A percentile compares a stretch with the other conserved stretches of the same genome.
Conservation (phyloP, 2,888 invertebrate species). For the Drosophila yooni region DNA sequence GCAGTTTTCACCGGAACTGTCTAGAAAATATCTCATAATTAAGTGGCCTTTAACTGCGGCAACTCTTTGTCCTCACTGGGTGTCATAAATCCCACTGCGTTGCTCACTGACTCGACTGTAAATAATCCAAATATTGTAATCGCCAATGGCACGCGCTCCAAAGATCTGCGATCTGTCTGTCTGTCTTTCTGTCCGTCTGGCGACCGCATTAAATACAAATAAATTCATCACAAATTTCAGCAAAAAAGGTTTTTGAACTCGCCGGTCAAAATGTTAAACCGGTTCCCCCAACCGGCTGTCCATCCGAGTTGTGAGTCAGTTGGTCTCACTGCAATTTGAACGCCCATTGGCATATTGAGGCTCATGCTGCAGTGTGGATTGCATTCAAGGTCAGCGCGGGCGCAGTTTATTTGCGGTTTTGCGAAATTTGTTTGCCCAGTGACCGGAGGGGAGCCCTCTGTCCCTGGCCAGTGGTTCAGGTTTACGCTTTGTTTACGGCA, state of each 20-base stretch:
- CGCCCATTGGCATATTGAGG: constrained; percentile 1
- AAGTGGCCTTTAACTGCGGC: constrained; percentile 46
- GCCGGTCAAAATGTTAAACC: constrained; percentile 59
- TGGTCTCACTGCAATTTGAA: constrained; percentile 26
- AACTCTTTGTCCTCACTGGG: constrained; percentile 46
- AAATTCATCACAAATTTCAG: constrained; percentile 71
- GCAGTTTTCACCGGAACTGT: constrained; percentile 45
- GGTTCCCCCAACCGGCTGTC: constrained; percentile 40
- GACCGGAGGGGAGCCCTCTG: constrained; percentile 19
- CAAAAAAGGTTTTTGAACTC: constrained; percentile 73
- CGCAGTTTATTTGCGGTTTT: constrained; percentile 71
- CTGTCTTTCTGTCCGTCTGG: constrained; percentile 15
- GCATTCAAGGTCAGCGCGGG: constrained; percentile 70
- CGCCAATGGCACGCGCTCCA: constrained; percentile 69
- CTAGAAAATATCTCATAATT: constrained; percentile 63
- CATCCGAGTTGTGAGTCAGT: constrained; percentile 40
- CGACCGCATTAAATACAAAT: constrained; percentile 72
- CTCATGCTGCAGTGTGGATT: constrained; percentile 11
- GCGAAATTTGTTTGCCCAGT: constrained; percentile 54
- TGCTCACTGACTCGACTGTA: constrained; percentile 25
- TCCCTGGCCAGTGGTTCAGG: constrained; percentile 42
- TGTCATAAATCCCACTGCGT: constrained; percentile 31
- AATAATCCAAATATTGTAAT: constrained; percentile 48
- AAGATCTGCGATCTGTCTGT: constrained; percentile 1
- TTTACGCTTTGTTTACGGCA: constrained; percentile 75